Evolutionary conservation across 2,797 vertebrate species (phyloP).

Genomic region (Phataginus tetradactyla): DNA sequence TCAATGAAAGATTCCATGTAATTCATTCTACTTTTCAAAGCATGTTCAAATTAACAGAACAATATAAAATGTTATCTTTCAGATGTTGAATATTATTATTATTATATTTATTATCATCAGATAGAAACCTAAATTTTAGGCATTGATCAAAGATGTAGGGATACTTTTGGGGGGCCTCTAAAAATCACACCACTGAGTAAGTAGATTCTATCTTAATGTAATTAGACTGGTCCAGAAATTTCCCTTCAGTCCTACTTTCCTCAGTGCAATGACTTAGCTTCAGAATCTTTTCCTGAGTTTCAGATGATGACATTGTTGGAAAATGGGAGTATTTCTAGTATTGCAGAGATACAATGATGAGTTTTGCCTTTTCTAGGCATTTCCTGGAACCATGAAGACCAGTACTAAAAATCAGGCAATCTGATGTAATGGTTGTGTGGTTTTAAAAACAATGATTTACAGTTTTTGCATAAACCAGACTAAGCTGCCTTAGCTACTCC

Average conservation of each 20-base stretch:
- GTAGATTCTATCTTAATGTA: not conserved
- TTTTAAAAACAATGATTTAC: not conserved
- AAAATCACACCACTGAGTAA: not conserved
- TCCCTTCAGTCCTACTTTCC: not conserved
- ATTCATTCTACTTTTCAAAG: not conserved
- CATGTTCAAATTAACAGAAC: not conserved
- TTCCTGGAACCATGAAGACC: not conserved
- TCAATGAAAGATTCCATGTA: not conserved
- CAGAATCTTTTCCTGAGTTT: constrained; percentile 21
- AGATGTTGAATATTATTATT: not conserved
- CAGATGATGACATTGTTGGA: not conserved
- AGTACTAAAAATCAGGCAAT: not conserved
- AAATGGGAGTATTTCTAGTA: not conserved
- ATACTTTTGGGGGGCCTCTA: not conserved
- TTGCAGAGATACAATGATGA: not conserved
- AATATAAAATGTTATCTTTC: not conserved
- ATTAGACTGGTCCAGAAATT: not conserved
- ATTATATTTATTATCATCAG: not conserved
- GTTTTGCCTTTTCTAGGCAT: not conserved
- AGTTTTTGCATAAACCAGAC: not conserved
- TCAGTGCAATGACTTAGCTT: not conserved
- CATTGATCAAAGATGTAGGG: not conserved
- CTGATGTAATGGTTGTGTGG: not conserved
- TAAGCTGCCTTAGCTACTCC: not conserved
- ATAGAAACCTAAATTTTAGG: not conserved